Percentiles rank a stretch among this genome's conserved stretches.
These are phyloP conservation scores for Serinus canaria DNA, from an alignment of 2,113 vertebrate species.

Conservation along the genomic window DNA sequence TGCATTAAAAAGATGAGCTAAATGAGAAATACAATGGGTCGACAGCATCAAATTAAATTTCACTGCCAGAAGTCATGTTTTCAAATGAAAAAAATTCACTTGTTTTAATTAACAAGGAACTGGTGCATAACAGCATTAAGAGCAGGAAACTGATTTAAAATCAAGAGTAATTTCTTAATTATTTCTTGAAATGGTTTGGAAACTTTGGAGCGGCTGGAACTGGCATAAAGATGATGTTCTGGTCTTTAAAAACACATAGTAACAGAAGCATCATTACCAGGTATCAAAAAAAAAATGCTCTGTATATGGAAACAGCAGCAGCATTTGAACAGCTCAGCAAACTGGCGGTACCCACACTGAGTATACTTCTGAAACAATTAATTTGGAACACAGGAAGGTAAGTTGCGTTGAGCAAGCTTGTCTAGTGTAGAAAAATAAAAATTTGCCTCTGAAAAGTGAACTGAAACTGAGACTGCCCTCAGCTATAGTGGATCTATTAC, in stretches of 20 bases:
- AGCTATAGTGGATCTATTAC: neutral
- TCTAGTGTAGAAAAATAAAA: neutral
- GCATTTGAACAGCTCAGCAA: neutral
- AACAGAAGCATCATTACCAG: neutral
- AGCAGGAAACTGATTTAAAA: neutral
- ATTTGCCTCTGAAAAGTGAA: neutral
- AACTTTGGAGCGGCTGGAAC: neutral
- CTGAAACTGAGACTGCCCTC: neutral
- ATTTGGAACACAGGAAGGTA: neutral
- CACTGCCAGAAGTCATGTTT: neutral
- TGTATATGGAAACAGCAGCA: neutral
- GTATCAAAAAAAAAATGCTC: neutral
- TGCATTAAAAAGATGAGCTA: neutral
- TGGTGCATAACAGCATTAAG: neutral
- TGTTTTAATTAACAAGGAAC: neutral
- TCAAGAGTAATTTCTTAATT: neutral
- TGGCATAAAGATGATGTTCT: neutral
- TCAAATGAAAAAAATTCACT: neutral
- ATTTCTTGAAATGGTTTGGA: neutral
- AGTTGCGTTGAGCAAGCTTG: neutral
- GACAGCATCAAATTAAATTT: neutral
- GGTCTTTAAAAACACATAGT: neutral
- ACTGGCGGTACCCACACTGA: accelerated
- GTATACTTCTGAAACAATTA: neutral
- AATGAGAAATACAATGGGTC: neutral